Evolutionary conservation across 2,888 invertebrate genomes (phyloP).

Genomic region (Polymixis lichenea): DNA sequence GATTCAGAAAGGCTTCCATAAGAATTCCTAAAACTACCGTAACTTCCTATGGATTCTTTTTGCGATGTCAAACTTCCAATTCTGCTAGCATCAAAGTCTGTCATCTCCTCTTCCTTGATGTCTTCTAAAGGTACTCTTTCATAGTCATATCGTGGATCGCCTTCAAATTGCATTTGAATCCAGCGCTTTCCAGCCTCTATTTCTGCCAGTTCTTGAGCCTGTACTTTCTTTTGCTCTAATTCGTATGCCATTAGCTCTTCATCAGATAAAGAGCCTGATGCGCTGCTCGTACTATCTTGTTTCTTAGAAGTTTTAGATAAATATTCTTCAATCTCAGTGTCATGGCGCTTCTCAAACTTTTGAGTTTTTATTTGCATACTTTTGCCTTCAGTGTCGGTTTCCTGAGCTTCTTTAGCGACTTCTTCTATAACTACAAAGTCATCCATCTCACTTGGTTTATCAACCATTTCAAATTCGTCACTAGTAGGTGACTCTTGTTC

Average conservation of each 20-base stretch:
- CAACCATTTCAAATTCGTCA: conserved; percentile 96
- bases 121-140: conserved; percentile 96
- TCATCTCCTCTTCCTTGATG: conserved; percentile 97
- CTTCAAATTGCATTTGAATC: conserved; percentile 97
- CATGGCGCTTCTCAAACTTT: conserved; percentile 91
- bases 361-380: conserved; percentile 92
- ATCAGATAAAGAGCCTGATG: conserved; percentile 90
- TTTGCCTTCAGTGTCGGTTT: conserved; percentile 95
- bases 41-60: conserved; percentile 94
- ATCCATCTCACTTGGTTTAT: conserved; percentile 96
- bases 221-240: conserved; percentile 91
- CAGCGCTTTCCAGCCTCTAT: conserved; percentile 95
- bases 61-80: conserved; percentile 95
- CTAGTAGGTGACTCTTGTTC: conserved; percentile 94
- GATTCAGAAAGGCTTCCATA: conserved; percentile 98
- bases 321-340: conserved; percentile 93
- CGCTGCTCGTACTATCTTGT: conserved; percentile 90
- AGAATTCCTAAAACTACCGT: conserved; percentile 96
- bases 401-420: conserved; percentile 96
- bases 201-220: conserved; percentile 89
- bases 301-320: conserved; percentile 93
- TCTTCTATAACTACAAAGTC: conserved; percentile 97
- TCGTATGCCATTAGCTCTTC: conserved; percentile 92
- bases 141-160: conserved; percentile 94
- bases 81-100: conserved; percentile 95